Base-by-base conservation (phyloP, 2,113 vertebrate species). In the Plestiodon gilberti region DNA sequence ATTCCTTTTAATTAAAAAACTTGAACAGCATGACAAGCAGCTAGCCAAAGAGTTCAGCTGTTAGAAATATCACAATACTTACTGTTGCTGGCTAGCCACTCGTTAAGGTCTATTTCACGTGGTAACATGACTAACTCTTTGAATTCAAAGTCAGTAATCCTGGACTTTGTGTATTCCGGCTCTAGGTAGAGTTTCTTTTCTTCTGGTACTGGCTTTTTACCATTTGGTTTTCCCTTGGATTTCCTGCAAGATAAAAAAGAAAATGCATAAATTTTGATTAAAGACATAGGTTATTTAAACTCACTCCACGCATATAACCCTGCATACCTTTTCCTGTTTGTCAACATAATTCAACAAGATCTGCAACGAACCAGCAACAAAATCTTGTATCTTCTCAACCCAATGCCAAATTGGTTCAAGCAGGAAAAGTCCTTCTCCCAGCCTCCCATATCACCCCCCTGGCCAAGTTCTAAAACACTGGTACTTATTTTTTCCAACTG, bases 41-140 rank as follows among this genome's bases (percentile, higher is more conserved):
- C 57, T 84, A 74, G 13, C 9, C 74, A 35, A 11, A 62, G 22
- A 9, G 43, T 0, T 67, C 48, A 61, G 9, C 81, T 62, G 2
- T 48, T 71, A 30, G 13, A 81, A 81, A 35, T 81, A 9, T 52
- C 70, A 75, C 15, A 55, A 76, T 87, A 98, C 98, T 96, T 94
- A 99, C 99, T 98, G 95, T 99, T 99, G 97, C 98, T 99, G 92
- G 99, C 98, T 84, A 99, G 97, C 99, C 99, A 99, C 96, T 99
- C 99, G 0, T 99, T 98, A 95, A 99, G 98, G 96, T 99, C 99
- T 80, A 99, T 99, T 96, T 99, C 99, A 84, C 97, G 97, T 78
- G 99, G 99, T 93, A 99, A 95, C 94, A 97, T 97, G 95, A 99
- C 99, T 95, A 99, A 96, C 88, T 99, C 98, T 96, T 98, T 98